Percentiles rank a stretch among this genome's conserved stretches.
Conservation (phyloP, 1,140 invertebrate species). For the Trachymyrmex septentrionalis region DNA sequence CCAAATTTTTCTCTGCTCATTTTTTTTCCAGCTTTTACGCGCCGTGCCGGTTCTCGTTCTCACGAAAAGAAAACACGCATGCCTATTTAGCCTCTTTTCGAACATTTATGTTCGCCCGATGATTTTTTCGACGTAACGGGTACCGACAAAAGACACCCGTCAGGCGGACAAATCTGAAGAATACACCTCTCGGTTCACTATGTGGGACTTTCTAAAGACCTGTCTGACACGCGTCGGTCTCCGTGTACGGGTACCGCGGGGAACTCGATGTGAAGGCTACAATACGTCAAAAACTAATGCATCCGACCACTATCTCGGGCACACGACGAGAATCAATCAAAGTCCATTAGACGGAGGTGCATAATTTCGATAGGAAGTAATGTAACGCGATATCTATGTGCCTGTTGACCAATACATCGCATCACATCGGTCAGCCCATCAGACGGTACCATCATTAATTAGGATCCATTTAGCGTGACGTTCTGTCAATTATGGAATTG, state of each 20-base stretch:
- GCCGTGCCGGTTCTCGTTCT: conserved; percentile 3
- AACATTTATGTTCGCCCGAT: conserved; percentile 19
- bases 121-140: conserved; percentile 44
- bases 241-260: conserved; percentile 1
- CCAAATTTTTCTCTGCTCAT: not conserved
- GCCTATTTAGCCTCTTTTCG: conserved; percentile 21
- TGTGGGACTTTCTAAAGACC: not conserved
- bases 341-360: conserved; percentile 71
- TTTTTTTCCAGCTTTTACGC: not conserved
- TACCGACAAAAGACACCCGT: conserved; percentile 42
- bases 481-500: conserved; percentile 77
- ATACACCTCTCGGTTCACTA: conserved; percentile 20
- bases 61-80: not conserved
- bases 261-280: conserved; percentile 23
- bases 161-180: conserved; percentile 46
- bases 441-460: conserved; percentile 67
- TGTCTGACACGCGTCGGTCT: conserved; percentile 37
- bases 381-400: conserved; percentile 65
- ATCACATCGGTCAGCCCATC: conserved; percentile 4
- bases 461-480: conserved; percentile 74
- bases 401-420: conserved; percentile 39
- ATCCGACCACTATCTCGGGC: conserved; percentile 65
- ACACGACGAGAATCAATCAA: conserved; percentile 78
- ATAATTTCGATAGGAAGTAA: conserved; percentile 63
- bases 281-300: conserved; percentile 69